Base-by-base conservation (phyloP, 37 sponge, comb jelly and placozoan genomes). In the Haliclona indistincta region DNA sequence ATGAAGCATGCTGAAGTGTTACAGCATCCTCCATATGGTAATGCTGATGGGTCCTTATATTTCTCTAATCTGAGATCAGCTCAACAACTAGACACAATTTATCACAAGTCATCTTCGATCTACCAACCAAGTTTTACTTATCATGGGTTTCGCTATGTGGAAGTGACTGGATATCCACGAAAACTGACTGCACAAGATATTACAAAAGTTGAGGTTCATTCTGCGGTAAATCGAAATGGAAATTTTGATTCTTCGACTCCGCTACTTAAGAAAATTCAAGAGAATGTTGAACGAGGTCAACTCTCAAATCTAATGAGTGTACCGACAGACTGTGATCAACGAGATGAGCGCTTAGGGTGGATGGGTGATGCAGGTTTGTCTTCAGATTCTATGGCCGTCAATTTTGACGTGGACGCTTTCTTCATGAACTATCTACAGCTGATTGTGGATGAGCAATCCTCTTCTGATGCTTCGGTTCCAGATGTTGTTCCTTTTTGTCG, bases 291-390 rank as follows among this genome's bases (percentile, higher is more conserved):
- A 29, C 47, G 80, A 0, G 84, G 84, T 2, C 89, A 89, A 56
- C 53, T 67, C 38, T 89, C 89, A 39, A 89, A 89, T 54, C 44
- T 82, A 38, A 78, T 89, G 84, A 89, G 89, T 56, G 80, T 89
- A 0, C 70, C 74, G 10, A 89, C 89, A 19, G 89, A 79, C 67
- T 89, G 89, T 37, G 44, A 43, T 22, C 89, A 89, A 67, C 60
- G 89, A 66, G 80, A 89, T 41, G 89, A 89, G 68, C 35, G 89
- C 19, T 73, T 83, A 17, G 89, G 89, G 23, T 89, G 89, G 89
- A 89, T 89, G 89, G 89, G 89, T 38, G 89, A 89, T 30, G 84
- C 89, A 22, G 84, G 80, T n/a, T 64, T 89, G 32, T 83, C 84
- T 17, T 53, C 89, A 0, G 84, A 89, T 38, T 70, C 73, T 52